phyloP scores from a whole-genome alignment of 2,113 vertebrate species.

The Brachyistius frenatus region DNA sequence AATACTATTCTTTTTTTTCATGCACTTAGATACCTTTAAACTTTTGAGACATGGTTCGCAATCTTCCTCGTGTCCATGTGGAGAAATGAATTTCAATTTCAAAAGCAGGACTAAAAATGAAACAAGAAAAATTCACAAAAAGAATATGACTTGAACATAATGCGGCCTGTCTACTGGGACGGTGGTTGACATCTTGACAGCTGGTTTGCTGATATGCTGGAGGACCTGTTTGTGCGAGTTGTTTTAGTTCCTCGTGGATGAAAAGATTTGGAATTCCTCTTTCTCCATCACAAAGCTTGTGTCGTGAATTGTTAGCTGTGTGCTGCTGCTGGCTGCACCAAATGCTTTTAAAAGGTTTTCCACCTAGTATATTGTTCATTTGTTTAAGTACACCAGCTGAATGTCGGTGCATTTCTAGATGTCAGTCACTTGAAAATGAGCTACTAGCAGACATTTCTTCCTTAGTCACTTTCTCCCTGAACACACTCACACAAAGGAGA shows the following conservation, averaged over 20 bases:
- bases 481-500: neutral
- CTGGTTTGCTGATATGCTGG: too few relatives aligned
- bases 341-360: neutral
- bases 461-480: neutral
- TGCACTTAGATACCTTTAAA: too few relatives aligned
- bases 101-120: too few relatives aligned
- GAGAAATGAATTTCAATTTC: too few relatives aligned
- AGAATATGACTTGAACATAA: too few relatives aligned
- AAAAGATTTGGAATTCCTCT: neutral
- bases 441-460: neutral
- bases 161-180: too few relatives aligned
- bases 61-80: too few relatives aligned
- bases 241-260: neutral
- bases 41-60: too few relatives aligned
- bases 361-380: neutral
- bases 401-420: neutral
- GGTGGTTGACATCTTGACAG: too few relatives aligned
- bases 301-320: neutral
- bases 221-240: neutral
- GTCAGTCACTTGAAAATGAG: slow-evolving; percentile 11
- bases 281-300: neutral
- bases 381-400: neutral
- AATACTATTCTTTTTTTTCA: too few relatives aligned
- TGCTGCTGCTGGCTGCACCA: neutral
- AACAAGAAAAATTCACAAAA: too few relatives aligned